Percentiles rank a stretch among this genome's conserved stretches.
These are phyloP conservation scores for Pristionchus maxplancki DNA, from an alignment of 2,888 invertebrate species.

Conservation along the genomic window DNA sequence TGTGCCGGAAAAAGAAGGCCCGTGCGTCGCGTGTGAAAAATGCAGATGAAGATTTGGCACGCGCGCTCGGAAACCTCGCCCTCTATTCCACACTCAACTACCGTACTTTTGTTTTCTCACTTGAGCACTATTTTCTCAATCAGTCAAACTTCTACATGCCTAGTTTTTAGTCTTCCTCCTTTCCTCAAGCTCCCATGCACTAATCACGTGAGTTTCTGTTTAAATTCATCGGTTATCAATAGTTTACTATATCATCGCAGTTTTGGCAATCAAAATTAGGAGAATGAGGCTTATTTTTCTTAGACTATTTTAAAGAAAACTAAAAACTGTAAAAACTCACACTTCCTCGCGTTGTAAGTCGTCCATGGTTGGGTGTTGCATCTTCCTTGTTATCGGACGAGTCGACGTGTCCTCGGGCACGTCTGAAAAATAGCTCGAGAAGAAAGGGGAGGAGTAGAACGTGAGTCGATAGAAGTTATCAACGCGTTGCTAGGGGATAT, in stretches of 20 bases:
- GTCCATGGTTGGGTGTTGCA: not conserved
- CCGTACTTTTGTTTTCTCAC: conserved; percentile 13
- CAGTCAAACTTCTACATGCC: not conserved
- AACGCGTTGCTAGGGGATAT: conserved; percentile 23
- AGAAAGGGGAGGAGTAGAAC: not conserved
- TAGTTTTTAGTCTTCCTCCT: not conserved
- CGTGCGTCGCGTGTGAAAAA: conserved; percentile 48
- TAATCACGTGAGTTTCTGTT: not conserved
- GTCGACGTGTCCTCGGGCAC: not conserved
- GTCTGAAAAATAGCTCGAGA: conserved; percentile 2
- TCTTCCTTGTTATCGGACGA: not conserved
- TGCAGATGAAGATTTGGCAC: conserved; percentile 37
- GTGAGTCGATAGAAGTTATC: conserved; percentile 17
- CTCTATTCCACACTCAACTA: not conserved
- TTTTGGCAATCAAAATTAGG: not conserved
- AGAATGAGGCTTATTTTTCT: not conserved
- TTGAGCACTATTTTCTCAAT: not conserved
- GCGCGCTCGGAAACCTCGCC: conserved; percentile 27
- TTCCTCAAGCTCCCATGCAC: not conserved
- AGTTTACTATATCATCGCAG: not conserved
- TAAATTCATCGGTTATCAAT: no score
- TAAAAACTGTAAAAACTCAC: not conserved
- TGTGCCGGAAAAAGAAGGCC: not conserved
- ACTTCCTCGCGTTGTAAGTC: not conserved
- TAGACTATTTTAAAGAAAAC: not conserved